Percentiles rank a stretch among this genome's conserved stretches.
phyloP scores from a whole-genome alignment of 2,113 vertebrate species.

The Ia io region DNA sequence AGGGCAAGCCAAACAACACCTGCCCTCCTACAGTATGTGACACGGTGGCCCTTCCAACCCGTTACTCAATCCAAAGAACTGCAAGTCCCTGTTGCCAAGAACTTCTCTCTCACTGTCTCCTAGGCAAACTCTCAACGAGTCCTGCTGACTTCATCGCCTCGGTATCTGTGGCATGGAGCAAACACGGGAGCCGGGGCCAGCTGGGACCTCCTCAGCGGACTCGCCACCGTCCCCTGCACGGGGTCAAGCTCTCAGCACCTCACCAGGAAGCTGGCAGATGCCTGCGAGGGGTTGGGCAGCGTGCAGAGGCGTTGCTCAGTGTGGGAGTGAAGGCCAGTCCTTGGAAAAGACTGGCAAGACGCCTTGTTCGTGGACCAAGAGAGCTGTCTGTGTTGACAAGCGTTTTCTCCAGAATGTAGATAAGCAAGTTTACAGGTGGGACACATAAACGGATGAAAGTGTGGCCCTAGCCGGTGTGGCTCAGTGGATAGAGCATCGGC shows the following conservation, averaged over 20 bases:
- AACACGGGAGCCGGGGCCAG: not conserved
- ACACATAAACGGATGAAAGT: not conserved
- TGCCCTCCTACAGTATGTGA: not conserved
- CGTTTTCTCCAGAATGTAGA: not conserved
- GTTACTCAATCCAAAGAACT: constrained; percentile 33
- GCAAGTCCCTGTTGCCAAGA: not conserved
- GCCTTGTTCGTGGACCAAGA: not conserved
- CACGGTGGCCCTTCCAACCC: not conserved
- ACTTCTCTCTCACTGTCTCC: not conserved
- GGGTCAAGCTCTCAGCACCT: not conserved
- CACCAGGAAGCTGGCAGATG: not conserved
- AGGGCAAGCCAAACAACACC: not conserved
- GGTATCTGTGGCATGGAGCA: not conserved
- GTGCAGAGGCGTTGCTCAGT: not conserved
- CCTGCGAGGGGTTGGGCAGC: not conserved
- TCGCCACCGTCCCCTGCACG: accelerated
- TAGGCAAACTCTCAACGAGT: not conserved
- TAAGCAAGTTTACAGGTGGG: not conserved
- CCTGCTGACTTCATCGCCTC: not conserved
- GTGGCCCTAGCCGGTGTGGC: no score
- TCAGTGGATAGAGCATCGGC: no score
- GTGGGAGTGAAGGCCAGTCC: not conserved
- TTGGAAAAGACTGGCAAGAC: not conserved
- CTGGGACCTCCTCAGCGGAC: not conserved
- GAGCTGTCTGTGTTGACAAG: not conserved